phyloP scores from a whole-genome alignment of 2,113 vertebrate genomes.

The Laticauda laticaudata region DNA sequence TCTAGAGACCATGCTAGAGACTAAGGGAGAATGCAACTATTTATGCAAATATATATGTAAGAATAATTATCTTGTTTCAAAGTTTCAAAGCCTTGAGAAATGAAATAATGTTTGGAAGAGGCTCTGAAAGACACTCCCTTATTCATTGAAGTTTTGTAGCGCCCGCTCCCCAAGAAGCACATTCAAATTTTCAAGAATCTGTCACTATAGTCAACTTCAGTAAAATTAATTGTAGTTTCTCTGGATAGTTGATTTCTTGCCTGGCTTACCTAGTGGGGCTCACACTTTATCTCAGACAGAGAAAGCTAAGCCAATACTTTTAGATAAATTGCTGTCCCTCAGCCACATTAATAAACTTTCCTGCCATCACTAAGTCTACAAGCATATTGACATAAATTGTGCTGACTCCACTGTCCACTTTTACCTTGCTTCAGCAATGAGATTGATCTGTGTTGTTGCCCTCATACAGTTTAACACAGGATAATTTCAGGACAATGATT shows the following conservation, averaged over 20 bases:
- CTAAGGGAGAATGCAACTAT: no score
- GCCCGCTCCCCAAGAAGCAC: neutral
- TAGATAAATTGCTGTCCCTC: neutral
- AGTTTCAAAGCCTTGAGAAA: neutral
- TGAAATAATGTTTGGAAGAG: neutral
- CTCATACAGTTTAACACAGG: neutral
- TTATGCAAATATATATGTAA: no score
- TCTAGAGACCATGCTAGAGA: neutral
- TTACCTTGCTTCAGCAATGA: neutral
- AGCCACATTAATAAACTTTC: neutral
- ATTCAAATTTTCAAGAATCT: neutral
- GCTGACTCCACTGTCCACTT: neutral
- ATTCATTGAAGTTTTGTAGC: neutral
- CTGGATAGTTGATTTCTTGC: neutral
- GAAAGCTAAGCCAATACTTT: neutral
- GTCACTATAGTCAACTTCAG: neutral
- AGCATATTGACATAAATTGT: neutral
- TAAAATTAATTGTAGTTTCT: neutral
- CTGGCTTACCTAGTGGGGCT: neutral
- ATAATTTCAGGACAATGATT: neutral
- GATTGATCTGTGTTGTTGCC: neutral
- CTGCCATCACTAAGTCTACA: neutral
- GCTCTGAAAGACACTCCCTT: neutral
- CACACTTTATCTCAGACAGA: neutral
- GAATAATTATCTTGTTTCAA: neutral